Percentiles rank a stretch among this genome's conserved stretches.
phyloP scores from a whole-genome alignment of 2,888 invertebrate genomes.

The Coenonympha arcania region DNA sequence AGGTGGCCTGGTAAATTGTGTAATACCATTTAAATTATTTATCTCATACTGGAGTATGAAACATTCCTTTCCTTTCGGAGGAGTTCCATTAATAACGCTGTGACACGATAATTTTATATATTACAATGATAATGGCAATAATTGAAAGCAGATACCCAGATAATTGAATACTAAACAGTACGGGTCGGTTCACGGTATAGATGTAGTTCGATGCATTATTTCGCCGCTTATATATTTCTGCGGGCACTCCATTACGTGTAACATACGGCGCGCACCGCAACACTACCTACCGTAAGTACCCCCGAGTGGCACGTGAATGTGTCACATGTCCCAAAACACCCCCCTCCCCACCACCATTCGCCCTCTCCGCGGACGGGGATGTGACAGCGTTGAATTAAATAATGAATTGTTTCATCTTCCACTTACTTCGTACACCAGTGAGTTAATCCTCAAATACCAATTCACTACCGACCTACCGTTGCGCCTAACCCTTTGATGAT shows the following conservation, averaged over 20 bases:
- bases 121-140: too few relatives aligned
- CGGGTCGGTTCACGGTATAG: too few relatives aligned
- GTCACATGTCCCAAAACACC: constrained; percentile 54
- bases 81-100: too few relatives aligned
- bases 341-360: too few relatives aligned
- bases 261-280: constrained; percentile 50
- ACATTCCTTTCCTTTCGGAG: too few relatives aligned
- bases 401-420: constrained; percentile 14
- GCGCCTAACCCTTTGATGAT: background rate
- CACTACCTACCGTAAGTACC: constrained; percentile 51
- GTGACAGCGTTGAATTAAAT: constrained; percentile 31
- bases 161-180: background rate
- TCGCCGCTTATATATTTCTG: constrained; percentile 35
- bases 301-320: constrained; percentile 60
- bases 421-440: background rate
- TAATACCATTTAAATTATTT: too few relatives aligned
- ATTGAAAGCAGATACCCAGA: constrained; percentile 1
- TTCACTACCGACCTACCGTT: too few relatives aligned
- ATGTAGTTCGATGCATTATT: constrained; percentile 14
- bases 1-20: too few relatives aligned
- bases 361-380: constrained; percentile 36
- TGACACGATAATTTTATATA: too few relatives aligned
- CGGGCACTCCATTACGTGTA: constrained; percentile 53
- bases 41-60: too few relatives aligned
- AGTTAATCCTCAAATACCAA: too few relatives aligned